Conservation (phyloP, 2,797 vertebrate genomes). For the Gymnothorax javanicus region DNA sequence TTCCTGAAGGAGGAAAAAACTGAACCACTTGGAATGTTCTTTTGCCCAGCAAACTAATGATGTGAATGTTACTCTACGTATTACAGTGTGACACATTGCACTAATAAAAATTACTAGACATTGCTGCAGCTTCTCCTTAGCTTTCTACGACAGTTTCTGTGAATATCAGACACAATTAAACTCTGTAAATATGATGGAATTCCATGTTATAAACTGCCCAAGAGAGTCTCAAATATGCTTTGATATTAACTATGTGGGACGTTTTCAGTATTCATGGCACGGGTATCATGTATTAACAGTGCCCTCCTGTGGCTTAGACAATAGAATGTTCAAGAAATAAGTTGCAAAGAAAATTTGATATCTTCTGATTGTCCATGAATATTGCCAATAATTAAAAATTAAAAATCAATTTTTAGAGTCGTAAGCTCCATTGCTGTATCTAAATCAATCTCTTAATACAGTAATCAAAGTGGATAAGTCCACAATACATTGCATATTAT, state of each 20-base stretch:
- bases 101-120: background rate
- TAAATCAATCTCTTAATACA: background rate
- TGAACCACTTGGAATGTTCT: too few species aligned
- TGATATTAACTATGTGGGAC: background rate
- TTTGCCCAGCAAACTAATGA: background rate
- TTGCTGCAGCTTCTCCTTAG: background rate
- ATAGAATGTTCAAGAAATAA: background rate
- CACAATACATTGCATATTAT: background rate
- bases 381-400: background rate
- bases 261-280: background rate
- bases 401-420: background rate
- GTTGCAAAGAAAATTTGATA: background rate
- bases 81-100: background rate
- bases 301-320: background rate
- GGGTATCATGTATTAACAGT: background rate
- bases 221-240: background rate
- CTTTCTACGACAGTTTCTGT: background rate
- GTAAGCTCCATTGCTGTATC: background rate
- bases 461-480: background rate
- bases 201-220: background rate
- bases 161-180: background rate
- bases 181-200: background rate
- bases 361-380: background rate
- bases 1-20: too few species aligned
- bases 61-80: background rate